phyloP scores from a whole-genome alignment of 2,797 vertebrate genomes.

The Sarcophilus harrisii region DNA sequence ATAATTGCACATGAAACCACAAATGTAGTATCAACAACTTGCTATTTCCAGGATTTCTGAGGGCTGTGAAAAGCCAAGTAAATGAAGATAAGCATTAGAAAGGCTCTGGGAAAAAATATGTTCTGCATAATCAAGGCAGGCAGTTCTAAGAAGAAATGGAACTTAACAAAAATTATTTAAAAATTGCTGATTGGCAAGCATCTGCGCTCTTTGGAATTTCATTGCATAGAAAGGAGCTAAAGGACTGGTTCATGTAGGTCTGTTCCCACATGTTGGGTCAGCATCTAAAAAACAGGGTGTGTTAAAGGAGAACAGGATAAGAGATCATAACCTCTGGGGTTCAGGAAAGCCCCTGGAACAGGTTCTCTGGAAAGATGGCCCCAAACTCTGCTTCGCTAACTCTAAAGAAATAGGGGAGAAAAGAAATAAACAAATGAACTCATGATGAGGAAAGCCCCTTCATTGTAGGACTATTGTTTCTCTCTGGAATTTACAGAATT shows the following conservation, averaged over 20 bases:
- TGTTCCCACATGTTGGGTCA: slow-evolving; percentile 41
- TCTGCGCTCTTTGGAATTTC: background rate
- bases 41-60: background rate
- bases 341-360: slow-evolving; percentile 74
- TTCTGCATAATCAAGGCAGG: background rate
- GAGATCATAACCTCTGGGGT: slow-evolving; percentile 25
- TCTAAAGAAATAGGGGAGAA: slow-evolving; percentile 28
- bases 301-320: slow-evolving; percentile 73
- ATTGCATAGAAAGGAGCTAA: background rate
- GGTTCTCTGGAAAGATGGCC: slow-evolving; percentile 16
- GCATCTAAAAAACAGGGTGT: slow-evolving; percentile 47
- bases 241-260: background rate
- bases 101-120: background rate
- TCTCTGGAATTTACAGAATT: slow-evolving; percentile 28
- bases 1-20: background rate
- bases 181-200: background rate
- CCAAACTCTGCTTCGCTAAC: slow-evolving; percentile 3
- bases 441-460: slow-evolving; percentile 18
- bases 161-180: background rate
- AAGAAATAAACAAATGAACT: background rate
- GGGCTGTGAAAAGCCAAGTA: background rate
- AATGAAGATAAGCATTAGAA: background rate
- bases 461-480: background rate
- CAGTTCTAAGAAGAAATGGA: background rate
- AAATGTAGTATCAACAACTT: background rate